A percentile compares a stretch with the other conserved stretches of the same genome.
Conservation (phyloP, 37 sponge, comb jelly and placozoan species). For the Hexactinellida sp. region DNA sequence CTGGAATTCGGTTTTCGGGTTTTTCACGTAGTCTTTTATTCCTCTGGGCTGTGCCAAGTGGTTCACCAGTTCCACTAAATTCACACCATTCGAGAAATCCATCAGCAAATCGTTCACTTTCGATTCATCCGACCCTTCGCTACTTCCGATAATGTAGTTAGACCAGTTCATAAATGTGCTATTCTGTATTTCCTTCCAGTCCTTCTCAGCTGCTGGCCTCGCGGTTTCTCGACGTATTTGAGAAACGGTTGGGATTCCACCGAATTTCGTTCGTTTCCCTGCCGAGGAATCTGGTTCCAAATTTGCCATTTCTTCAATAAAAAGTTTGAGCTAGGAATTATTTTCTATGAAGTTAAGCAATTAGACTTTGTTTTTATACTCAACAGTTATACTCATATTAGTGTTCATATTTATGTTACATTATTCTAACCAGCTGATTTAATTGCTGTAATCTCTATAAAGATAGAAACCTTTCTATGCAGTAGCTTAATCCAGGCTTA, state of each 20-base stretch:
- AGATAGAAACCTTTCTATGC: too few relatives aligned
- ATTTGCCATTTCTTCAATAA: background rate
- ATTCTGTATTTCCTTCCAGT: conserved; percentile 60
- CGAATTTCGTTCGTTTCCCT: background rate
- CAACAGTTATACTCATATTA: background rate
- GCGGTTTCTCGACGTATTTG: background rate
- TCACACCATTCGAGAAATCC: background rate
- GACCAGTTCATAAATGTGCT: conserved; percentile 56
- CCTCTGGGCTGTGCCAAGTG: background rate
- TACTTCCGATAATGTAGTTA: conserved; percentile 34
- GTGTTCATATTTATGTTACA: background rate
- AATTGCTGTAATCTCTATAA: background rate
- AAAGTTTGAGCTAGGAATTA: too few relatives aligned
- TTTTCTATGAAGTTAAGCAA: too few relatives aligned
- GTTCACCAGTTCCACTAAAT: background rate
- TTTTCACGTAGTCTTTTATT: background rate
- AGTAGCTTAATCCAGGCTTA: too few relatives aligned
- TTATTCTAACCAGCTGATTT: background rate
- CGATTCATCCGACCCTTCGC: background rate
- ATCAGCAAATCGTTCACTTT: background rate
- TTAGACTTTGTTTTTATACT: background rate
- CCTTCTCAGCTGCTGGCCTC: background rate
- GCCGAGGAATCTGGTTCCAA: background rate
- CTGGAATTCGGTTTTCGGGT: background rate
- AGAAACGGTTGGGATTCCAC: background rate